Percentiles rank a stretch among this genome's conserved stretches.
These are phyloP conservation scores for Lacanobia wlatinum DNA, from an alignment of 2,888 invertebrate species.

Conservation along the genomic window DNA sequence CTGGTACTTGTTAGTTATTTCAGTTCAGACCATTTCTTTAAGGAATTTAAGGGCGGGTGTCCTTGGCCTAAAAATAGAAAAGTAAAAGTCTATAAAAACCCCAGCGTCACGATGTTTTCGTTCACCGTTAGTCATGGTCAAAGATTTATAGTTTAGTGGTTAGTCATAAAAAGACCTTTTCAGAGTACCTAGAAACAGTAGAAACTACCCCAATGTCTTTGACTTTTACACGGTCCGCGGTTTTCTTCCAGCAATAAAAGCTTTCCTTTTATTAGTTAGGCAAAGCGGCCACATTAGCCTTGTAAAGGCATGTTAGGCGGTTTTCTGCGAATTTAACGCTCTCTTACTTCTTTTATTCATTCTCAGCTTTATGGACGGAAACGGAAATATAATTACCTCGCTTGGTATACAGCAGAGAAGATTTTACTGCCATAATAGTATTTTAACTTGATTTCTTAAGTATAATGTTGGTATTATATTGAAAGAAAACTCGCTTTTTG, in stretches of 20 bases:
- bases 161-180: conserved; percentile 37
- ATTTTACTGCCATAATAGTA: background rate
- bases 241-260: conserved; percentile 70
- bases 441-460: conserved; percentile 17
- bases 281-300: conserved; percentile 57
- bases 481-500: conserved; percentile 1
- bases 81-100: background rate
- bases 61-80: background rate
- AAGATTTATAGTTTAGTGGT: conserved; percentile 21
- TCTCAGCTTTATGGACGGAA: conserved; percentile 17
- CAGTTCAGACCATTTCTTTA: background rate
- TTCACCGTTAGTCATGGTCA: background rate
- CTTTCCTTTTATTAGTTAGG: conserved; percentile 67
- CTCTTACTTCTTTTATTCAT: conserved; percentile 27
- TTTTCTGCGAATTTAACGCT: conserved; percentile 40
- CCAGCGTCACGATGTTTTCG: background rate
- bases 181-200: conserved; percentile 65
- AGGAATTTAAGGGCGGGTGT: background rate
- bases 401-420: conserved; percentile 1
- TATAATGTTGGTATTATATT: conserved; percentile 22
- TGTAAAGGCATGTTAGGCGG: conserved; percentile 31
- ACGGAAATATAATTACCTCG: conserved; percentile 33
- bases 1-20: background rate
- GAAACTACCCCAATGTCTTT: conserved; percentile 58
- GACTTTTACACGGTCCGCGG: conserved; percentile 63